Base-by-base conservation (phyloP, 2,113 vertebrate genomes). In the Amblyopsis rosae region DNA sequence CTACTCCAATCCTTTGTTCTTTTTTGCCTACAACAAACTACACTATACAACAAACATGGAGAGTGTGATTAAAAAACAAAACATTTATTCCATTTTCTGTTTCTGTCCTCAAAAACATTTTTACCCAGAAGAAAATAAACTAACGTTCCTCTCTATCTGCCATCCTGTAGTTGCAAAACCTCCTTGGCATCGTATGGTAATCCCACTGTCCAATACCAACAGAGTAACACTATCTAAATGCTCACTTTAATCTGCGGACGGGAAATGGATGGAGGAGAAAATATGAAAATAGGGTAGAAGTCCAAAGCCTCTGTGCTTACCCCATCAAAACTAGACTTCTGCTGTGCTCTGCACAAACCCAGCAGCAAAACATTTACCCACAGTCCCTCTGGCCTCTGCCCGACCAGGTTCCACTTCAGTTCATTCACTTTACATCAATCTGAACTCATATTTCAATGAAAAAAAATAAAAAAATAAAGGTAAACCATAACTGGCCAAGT, bases 301-400 rank as follows among this genome's bases (percentile, higher is more conserved):
- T 84, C 74, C 81, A 84, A 87, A 74, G 76, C 76, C 65, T 70
- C 58, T 12, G 77, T 89, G 87, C 89, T 87, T 80, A 87, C 85
- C 79, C 76, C 68, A 12, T 87, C 84, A 87, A 76, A 88, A 92
- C 82, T 12, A 63, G 67, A 58, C 72, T 87, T 87, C 75, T 91
- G 91, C 91, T 88, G 82, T 26, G 73, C 83, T 91, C 77, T 50
- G 87, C 89, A 87, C 81, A 87, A 88, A 76, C 67, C 61, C 61
- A 48, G 80, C 63, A 78, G 65, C 84, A 77, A 79, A 80, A 84
- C 72, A 80, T 84, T 81, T 58, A 80, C 67, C 82, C 84, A 59
- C 79, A 70, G 77, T 75, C 81, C 70, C 33, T 48, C 81, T 59
- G 73, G 66, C 73, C 82, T 67, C 67, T 17, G 12, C 35, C 12